Base-by-base conservation (phyloP, 64 coral and sea anemone genomes). In the Platygyra sinensis region DNA sequence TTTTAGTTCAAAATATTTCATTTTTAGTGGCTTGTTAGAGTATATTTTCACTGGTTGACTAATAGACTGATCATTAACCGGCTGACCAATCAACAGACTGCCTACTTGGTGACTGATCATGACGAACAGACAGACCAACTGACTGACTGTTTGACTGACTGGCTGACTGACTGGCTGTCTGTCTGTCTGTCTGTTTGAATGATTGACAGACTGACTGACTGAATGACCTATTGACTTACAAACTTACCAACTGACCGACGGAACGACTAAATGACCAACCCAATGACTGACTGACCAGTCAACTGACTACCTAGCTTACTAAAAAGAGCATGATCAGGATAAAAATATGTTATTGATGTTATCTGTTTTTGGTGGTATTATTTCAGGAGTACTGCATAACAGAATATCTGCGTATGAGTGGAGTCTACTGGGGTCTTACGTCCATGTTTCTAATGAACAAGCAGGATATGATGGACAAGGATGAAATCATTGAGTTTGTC, bases 381-480 rank as follows among this genome's bases (percentile, higher is more conserved):
- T 39, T 10, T 60, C 2, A 98, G 96, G 96, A 98, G 62, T 98
- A 95, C 59, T 98, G 96, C 42, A 98, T 98, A 78, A 98, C 96
- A 38, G 96, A 98, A 77, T 98, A 90, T 67, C 84, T 98, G 3
- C 87, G 96, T 25, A 95, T 98, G 96, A 98, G 96, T 90, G 96
- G 96, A 8, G 73, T 98, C 0, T 98, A 98, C 75, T 98, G 96
- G 96, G 96, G 96, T 3, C 78, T 98, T 17, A 98, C 96, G 7
- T 75, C 96, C 1, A 98, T 98, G 96, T 87, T 87, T 73, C 82
- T 98, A 0, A 93, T 95, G 90, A 82, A 82, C n/a, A 80, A 74
- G 60, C 69, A 95, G 72, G 96, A 98, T 18, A 92, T 86, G 74
- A 95, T 98, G 96, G 87, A 95, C 13, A 92, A 89, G 60, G 93